These are phyloP conservation scores for Pemphigus obesinymphae DNA, from an alignment of 1,140 invertebrate species.

Conservation along the genomic window DNA sequence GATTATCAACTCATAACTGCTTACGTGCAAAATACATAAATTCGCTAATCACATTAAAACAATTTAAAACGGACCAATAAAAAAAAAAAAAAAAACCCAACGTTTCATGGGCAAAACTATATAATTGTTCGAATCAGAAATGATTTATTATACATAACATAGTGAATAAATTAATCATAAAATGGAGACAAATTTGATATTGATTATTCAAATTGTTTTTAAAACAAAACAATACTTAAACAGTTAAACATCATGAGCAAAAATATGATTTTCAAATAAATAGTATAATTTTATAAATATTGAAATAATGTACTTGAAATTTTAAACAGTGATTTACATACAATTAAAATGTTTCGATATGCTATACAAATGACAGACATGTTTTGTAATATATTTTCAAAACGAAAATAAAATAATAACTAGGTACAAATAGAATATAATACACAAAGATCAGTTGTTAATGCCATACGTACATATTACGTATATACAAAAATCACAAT, in stretches of 20 bases:
- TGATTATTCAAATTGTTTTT: slow-evolving; percentile 19
- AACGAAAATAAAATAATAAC: neutral
- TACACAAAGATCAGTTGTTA: slow-evolving; percentile 11
- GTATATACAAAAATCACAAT: slow-evolving; percentile 5
- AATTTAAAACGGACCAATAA: neutral
- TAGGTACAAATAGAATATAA: neutral
- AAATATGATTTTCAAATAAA: slow-evolving; percentile 11
- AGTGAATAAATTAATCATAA: slow-evolving; percentile 7
- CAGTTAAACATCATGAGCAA: slow-evolving; percentile 6
- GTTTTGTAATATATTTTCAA: neutral
- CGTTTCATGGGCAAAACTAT: neutral
- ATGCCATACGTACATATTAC: neutral
- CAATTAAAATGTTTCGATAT: neutral
- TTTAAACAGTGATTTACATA: slow-evolving; percentile 6
- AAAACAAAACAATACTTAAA: slow-evolving; percentile 33
- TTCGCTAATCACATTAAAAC: neutral
- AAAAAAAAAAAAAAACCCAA: neutral
- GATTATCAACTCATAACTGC: neutral
- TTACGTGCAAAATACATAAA: neutral
- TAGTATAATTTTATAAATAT: neutral
- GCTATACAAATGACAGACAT: neutral
- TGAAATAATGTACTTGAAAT: slow-evolving; percentile 12
- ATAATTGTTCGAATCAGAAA: neutral
- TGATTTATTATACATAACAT: neutral
- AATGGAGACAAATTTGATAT: slow-evolving; percentile 4